Evolutionary conservation across 2,888 invertebrate species (phyloP), one percentile per base, ranked within the genome.

Genomic region (Lacanobia oleracea): DNA sequence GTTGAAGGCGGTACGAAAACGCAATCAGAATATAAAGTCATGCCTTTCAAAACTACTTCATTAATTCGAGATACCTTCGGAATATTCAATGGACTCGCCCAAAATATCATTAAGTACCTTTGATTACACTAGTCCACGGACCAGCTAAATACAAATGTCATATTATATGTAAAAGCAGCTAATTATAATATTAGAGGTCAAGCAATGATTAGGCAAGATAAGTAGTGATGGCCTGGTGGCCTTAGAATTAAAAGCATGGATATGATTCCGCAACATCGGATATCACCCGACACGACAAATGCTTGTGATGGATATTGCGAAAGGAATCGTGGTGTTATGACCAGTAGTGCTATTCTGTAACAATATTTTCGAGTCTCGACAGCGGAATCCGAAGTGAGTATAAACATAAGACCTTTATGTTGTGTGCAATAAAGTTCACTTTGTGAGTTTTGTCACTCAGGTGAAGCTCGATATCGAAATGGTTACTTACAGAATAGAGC

Each of bases 271-370:
- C 81, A 87, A 88, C 62, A 65, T 83, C 76, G 69, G 66, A 84
- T 64, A 63, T n/a, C 40, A 57, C 37, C 12, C 59, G 33, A 48
- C 76, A 82, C 75, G 74, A 78, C 78, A 79, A 83, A 84, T 77
- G 62, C 63, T 70, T 78, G 72, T 64, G 77, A 79, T 84, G 77
- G 74, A 70, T 67, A 79, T 89, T 88, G 83, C 86, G 79, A 84
- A 85, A 85, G 61, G 23, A 51, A 74, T 67, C 67, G 66, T 75
- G 75, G 77, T 81, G 75, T 74, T 77, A 79, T 82, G 75, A 59
- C 75, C 76, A 65, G 67, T n/a, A n/a, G n/a, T n/a, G n/a, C n/a
- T n/a, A n/a, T n/a, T n/a, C n/a, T n/a, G n/a, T n/a, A n/a, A n/a
- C n/a, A n/a, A n/a, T n/a, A n/a, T n/a, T n/a, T n/a, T n/a, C n/a